These are phyloP conservation scores for Rhinella marina DNA, from an alignment of 2,797 vertebrate species.

Conservation along the genomic window DNA sequence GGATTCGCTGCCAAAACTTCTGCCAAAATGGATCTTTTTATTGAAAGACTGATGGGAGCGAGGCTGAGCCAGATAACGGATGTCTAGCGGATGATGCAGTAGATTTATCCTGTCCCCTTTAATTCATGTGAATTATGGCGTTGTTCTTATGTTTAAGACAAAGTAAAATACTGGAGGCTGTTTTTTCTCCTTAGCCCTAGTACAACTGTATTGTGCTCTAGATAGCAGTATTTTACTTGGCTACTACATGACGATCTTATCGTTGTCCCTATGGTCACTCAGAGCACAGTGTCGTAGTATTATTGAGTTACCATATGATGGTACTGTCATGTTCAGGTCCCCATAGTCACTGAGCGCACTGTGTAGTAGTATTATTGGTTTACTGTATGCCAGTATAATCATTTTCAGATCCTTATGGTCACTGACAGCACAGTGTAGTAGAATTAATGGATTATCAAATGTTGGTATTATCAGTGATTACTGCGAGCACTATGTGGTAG, in stretches of 20 bases:
- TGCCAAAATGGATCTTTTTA: slow-evolving; percentile 23
- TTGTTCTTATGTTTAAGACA: neutral
- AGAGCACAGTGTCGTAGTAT: neutral
- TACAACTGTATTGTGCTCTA: neutral
- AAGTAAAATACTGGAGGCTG: neutral
- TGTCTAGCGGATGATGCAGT: neutral
- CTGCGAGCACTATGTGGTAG: too few relatives aligned
- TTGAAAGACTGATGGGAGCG: slow-evolving; percentile 7
- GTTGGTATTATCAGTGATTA: too few relatives aligned
- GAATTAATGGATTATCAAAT: too few relatives aligned
- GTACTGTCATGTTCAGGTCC: too few relatives aligned
- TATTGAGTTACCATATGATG: too few relatives aligned
- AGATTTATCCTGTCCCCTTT: neutral
- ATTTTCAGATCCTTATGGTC: too few relatives aligned
- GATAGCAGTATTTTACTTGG: neutral
- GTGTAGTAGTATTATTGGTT: too few relatives aligned
- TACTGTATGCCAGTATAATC: too few relatives aligned
- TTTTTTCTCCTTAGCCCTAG: neutral
- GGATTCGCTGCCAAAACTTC: neutral
- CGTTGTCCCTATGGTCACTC: too few relatives aligned
- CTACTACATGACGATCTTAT: too few relatives aligned
- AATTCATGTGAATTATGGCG: neutral
- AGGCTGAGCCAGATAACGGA: neutral
- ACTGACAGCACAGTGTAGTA: too few relatives aligned
- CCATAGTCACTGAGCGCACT: too few relatives aligned